A percentile compares a stretch with the other conserved stretches of the same genome.
phyloP scores from a whole-genome alignment of 2,888 invertebrate genomes.

The Nemurella pictetii region DNA sequence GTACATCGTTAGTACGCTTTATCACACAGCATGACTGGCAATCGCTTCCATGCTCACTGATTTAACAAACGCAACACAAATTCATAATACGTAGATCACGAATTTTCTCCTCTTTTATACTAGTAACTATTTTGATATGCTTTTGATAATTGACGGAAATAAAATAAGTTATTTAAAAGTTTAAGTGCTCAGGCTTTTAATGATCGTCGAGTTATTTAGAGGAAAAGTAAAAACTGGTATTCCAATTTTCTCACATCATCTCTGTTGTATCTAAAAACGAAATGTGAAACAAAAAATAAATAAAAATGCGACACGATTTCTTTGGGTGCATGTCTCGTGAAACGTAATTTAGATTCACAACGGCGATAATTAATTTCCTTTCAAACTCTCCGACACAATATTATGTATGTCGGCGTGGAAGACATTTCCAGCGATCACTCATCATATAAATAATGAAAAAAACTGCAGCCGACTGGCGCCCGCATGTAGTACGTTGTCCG shows the following conservation, averaged over 20 bases:
- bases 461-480: not conserved
- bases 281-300: not conserved
- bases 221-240: not conserved
- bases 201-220: not conserved
- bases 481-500: not conserved
- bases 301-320: not conserved
- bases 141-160: not conserved
- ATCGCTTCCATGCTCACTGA: not conserved
- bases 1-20: not conserved
- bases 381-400: not conserved
- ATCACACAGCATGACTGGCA: not conserved
- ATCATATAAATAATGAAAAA: not conserved
- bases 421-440: not conserved
- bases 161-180: not conserved
- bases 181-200: not conserved
- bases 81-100: not conserved
- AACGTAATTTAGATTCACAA: not conserved
- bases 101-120: not conserved
- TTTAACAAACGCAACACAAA: not conserved
- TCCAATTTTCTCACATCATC: not conserved
- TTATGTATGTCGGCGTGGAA: not conserved
- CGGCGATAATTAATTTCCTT: not conserved
- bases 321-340: not conserved
- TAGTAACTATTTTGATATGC: not conserved
- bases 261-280: not conserved